Evolutionary conservation across 2,113 vertebrate genomes (phyloP).

Genomic region (Suricata suricatta): DNA sequence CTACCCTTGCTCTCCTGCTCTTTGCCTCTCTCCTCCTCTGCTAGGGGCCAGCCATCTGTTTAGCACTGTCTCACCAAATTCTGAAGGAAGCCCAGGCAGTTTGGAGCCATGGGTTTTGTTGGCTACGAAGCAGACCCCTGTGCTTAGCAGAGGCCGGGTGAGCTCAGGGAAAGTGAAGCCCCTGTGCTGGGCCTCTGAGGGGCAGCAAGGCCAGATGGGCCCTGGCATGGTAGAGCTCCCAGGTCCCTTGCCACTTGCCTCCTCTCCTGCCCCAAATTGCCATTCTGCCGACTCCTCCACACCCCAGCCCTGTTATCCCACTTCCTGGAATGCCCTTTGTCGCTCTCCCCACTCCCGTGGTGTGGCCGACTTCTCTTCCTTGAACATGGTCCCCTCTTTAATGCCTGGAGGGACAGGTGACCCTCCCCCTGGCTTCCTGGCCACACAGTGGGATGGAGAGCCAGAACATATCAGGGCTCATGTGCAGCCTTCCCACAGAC

Average conservation of each 20-base stretch:
- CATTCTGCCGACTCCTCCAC: neutral
- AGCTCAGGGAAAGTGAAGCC: neutral
- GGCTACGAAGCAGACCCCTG: neutral
- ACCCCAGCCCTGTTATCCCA: neutral
- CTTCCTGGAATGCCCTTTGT: neutral
- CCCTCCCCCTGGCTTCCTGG: neutral
- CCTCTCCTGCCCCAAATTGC: neutral
- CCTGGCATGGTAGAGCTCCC: neutral
- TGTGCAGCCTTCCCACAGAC: neutral
- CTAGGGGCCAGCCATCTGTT: neutral
- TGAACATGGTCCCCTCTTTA: neutral
- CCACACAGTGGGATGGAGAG: neutral
- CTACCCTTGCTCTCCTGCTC: neutral
- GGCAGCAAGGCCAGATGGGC: neutral
- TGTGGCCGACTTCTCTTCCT: neutral
- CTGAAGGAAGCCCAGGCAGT: neutral
- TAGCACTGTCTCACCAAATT: neutral
- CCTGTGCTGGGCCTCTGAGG: neutral
- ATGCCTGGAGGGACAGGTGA: neutral
- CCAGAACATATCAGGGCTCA: neutral
- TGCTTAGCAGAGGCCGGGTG: neutral
- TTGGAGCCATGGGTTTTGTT: neutral
- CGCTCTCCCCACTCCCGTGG: fast-evolving
- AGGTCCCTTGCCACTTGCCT: neutral
- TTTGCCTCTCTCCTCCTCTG: neutral